Evolutionary conservation across 2,113 vertebrate genomes (phyloP).

Genomic region (Ginglymostoma cirratum): DNA sequence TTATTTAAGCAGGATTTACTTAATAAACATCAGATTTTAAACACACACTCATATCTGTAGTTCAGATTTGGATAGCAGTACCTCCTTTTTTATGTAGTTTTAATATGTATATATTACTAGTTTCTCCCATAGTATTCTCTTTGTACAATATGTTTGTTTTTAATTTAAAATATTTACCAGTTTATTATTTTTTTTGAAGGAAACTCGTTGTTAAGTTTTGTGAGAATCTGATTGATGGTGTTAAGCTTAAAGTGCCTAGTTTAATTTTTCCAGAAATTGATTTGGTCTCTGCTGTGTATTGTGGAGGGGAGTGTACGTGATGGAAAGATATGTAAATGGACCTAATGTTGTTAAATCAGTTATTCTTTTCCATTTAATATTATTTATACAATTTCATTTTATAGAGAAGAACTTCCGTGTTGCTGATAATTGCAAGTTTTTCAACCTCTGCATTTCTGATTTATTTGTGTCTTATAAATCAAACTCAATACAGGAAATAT

Average conservation of each 20-base stretch:
- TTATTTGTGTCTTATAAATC: conserved; percentile 53
- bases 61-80: neutral
- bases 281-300: neutral
- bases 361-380: conserved; percentile 2
- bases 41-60: neutral
- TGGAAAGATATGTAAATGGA: neutral
- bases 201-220: neutral
- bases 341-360: neutral
- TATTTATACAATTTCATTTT: conserved; percentile 5
- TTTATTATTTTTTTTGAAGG: neutral
- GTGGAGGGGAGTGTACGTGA: conserved; percentile 6
- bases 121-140: neutral
- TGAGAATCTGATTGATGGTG: neutral
- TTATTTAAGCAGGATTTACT: neutral
- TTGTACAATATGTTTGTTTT: neutral
- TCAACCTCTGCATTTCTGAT: conserved; percentile 58
- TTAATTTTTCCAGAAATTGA: neutral
- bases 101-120: neutral
- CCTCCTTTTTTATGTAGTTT: neutral
- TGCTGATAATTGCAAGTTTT: conserved; percentile 60
- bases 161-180: neutral
- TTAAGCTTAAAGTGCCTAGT: neutral
- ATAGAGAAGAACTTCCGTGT: conserved; percentile 64
- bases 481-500: conserved; percentile 51
- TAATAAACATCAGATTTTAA: neutral